These are phyloP conservation scores for Gryllus bimaculatus DNA, from an alignment of 1,140 invertebrate genomes.

Conservation along the genomic window DNA sequence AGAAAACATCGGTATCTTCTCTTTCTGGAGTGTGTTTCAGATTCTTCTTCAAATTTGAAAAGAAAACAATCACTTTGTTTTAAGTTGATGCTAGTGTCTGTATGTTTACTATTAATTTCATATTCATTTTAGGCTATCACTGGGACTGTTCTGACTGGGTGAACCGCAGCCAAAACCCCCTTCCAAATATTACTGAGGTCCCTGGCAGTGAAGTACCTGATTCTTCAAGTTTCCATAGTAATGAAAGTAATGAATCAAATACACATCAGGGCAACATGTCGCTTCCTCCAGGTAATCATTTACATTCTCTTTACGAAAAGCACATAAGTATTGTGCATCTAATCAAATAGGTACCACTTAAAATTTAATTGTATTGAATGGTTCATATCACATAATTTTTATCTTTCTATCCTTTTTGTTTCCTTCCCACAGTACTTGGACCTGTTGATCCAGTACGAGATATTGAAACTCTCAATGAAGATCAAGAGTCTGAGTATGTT, in stretches of 20 bases:
- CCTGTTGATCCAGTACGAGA: conserved; percentile 48
- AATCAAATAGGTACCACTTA: too few species aligned
- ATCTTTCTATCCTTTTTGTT: too few species aligned
- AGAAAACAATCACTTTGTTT: too few species aligned
- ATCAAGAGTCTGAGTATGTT: conserved; percentile 60
- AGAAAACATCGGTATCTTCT: too few species aligned
- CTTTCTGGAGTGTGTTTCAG: too few species aligned
- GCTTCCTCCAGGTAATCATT: conserved; percentile 36
- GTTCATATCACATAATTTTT: too few species aligned
- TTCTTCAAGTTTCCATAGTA: conserved; percentile 79
- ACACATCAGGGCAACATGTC: conserved; percentile 37
- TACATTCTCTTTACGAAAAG: too few species aligned
- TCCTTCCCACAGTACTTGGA: conserved; percentile 13
- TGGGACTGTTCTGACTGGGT: conserved; percentile 96
- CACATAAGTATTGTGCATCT: too few species aligned
- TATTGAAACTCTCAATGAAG: conserved; percentile 57
- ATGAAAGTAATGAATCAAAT: conserved; percentile 73
- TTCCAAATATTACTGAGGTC: conserved; percentile 86
- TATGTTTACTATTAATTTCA: neutral
- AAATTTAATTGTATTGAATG: too few species aligned
- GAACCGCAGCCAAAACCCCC: conserved; percentile 64
- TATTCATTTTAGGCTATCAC: conserved; percentile 66
- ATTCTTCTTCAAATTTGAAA: too few species aligned
- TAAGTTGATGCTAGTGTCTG: too few species aligned
- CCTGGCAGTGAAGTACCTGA: conserved; percentile 83